phyloP scores from a whole-genome alignment of 2,797 vertebrate species.

The Danio kyathit region DNA sequence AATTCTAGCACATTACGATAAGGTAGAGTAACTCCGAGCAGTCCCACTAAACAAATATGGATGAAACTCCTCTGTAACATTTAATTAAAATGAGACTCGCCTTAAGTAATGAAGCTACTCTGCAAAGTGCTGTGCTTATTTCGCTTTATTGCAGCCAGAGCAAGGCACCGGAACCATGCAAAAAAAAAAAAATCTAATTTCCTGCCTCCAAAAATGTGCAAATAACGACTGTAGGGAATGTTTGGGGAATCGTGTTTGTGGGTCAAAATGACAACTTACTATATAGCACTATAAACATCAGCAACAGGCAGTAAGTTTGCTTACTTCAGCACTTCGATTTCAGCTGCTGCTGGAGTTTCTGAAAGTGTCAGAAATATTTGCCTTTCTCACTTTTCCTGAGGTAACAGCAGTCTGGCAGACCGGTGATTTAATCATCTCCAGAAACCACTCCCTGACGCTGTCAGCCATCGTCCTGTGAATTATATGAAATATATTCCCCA shows the following conservation, averaged over 20 bases:
- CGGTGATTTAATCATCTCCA: constrained; percentile 68
- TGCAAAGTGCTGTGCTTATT: background rate
- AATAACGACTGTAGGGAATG: constrained; percentile 40
- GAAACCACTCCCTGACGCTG: constrained; percentile 54
- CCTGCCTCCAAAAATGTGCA: constrained; percentile 33
- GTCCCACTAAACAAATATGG: constrained; percentile 27
- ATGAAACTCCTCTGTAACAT: background rate
- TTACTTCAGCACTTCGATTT: constrained; percentile 70
- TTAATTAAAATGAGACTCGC: constrained; percentile 32
- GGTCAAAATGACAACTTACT: constrained; percentile 69
- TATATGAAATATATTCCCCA: constrained; percentile 56
- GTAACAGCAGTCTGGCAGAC: constrained; percentile 66
- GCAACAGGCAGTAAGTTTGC: constrained; percentile 64
- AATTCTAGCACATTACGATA: constrained; percentile 18
- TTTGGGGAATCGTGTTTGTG: constrained; percentile 62
- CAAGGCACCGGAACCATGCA: background rate
- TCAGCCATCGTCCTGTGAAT: constrained; percentile 57
- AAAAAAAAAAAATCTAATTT: background rate
- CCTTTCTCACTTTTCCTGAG: constrained; percentile 63
- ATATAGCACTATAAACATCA: constrained; percentile 65
- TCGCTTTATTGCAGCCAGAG: background rate
- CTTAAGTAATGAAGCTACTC: constrained; percentile 48
- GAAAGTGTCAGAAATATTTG: constrained; percentile 72
- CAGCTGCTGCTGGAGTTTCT: constrained; percentile 63
- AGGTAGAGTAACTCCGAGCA: constrained; percentile 25